Evolutionary conservation across 1,140 invertebrate species (phyloP), one percentile per base, ranked within the genome.

Genomic region (Bilobella aurantiaca): DNA sequence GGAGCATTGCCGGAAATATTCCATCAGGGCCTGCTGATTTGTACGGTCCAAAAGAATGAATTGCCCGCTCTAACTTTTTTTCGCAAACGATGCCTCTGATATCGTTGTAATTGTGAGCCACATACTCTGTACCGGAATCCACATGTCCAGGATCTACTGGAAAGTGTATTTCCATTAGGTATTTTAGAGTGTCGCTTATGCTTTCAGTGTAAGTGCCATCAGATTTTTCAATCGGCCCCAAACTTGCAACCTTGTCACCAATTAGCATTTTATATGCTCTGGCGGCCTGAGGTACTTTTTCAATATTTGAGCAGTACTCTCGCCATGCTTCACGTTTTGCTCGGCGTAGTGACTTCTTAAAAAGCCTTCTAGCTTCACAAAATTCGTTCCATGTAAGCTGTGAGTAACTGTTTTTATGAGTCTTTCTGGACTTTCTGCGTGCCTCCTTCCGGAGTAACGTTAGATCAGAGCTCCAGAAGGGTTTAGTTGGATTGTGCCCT

Each of bases 11-110:
- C 8, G 69, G 69, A 47, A 68, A 61, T 23, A 70, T 64, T 23
- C 42, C 65, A 58, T 70, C 68, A 16, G 42, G 8, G 3, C 69
- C 69, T 5, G 58, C 57, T n/a, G 69, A 30, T 31, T 65, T 70
- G 21, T 42, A 65, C 0, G 65, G 31, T 14, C 47, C 30, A 63
- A 66, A 66, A 37, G 58, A 59, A 2, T 32, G 47, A 16, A 66
- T 21, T 16, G 68, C 68, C 14, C 32, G 25, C 29, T 23, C 47
- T 2, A 69, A 23, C 21, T 1, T 63, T 12, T 25, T 3, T 25
- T 59, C 23, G 5, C 5, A 30, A 5, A 29, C 28, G 8, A 59
- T 59, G 12, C 18, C 8, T 18, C 18, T 18, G 34, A 42, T 42
- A 12, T 42, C 34, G 18, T 42, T 8, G 8, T 8, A 42, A 18